Evolutionary conservation across 1,140 invertebrate genomes (phyloP).

Genomic region (Pogonus chalceus): DNA sequence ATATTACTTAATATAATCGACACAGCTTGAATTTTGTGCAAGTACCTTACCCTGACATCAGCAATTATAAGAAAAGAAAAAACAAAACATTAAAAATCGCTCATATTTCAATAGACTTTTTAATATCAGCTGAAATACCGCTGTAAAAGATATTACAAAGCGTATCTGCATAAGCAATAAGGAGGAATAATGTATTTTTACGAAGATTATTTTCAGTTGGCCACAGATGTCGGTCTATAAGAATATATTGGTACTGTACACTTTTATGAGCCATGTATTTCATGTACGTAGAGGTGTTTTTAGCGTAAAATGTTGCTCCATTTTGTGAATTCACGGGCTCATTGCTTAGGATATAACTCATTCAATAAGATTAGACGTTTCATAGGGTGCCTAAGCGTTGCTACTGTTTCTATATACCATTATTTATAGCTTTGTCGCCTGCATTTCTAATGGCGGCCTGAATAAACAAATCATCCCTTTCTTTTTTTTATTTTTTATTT

Average conservation of each 20-base stretch:
- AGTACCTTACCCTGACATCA: not conserved
- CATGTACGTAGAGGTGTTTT: not conserved
- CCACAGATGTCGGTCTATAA: not conserved
- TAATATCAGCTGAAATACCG: constrained; percentile 3
- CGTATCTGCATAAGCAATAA: constrained; percentile 5
- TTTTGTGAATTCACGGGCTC: not conserved
- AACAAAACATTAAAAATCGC: not conserved
- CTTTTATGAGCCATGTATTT: too few species aligned
- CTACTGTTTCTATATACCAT: not conserved
- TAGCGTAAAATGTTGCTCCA: not conserved
- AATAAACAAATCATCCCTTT: not conserved
- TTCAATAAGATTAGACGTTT: constrained; percentile 4
- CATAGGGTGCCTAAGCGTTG: too few species aligned
- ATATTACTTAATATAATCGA: not conserved
- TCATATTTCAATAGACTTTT: constrained; percentile 1
- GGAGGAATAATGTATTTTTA: constrained; percentile 6
- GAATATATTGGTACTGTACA: not conserved
- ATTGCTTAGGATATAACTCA: not conserved
- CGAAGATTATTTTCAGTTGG: constrained; percentile 5
- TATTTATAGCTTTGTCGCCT: not conserved
- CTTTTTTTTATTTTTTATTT: not conserved
- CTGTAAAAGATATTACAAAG: not conserved
- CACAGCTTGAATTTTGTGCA: not conserved
- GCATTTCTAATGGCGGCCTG: not conserved
- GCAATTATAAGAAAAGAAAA: not conserved